These are phyloP conservation scores for Ceratosolen solmsi DNA, from an alignment of 1,140 invertebrate genomes.

Conservation along the genomic window DNA sequence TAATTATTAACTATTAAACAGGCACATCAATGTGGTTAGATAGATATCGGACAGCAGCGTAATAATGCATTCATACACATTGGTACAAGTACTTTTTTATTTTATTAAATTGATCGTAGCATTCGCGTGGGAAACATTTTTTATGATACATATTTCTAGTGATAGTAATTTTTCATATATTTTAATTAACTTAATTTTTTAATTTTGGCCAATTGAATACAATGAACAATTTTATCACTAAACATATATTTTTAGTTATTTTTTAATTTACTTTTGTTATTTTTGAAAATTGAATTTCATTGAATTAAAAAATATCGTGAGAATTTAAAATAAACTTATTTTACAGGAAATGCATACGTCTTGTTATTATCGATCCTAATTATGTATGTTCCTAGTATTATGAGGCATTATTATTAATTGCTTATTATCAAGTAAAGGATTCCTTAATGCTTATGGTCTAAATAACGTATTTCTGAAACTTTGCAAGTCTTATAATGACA, in stretches of 20 bases:
- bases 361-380: constrained; percentile 10
- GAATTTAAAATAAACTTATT: not conserved
- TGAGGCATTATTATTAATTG: constrained; percentile 38
- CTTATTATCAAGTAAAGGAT: constrained; percentile 46
- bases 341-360: not conserved
- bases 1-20: constrained; percentile 68
- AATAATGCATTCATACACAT: constrained; percentile 53
- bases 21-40: constrained; percentile 72
- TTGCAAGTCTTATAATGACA: constrained; percentile 47
- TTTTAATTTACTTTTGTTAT: no score
- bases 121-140: not conserved
- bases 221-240: not conserved
- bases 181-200: not conserved
- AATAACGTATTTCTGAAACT: constrained; percentile 50
- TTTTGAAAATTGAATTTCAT: not conserved
- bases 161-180: not conserved
- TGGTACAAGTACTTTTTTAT: constrained; percentile 44
- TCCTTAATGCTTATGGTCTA: constrained; percentile 40
- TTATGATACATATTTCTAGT: not conserved
- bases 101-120: not conserved
- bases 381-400: not conserved
- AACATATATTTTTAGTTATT: not conserved
- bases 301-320: not conserved
- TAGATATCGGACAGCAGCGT: constrained; percentile 54
- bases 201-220: not conserved